These are phyloP conservation scores for Plusia festucae DNA, from an alignment of 2,888 invertebrate species.

Conservation along the genomic window DNA sequence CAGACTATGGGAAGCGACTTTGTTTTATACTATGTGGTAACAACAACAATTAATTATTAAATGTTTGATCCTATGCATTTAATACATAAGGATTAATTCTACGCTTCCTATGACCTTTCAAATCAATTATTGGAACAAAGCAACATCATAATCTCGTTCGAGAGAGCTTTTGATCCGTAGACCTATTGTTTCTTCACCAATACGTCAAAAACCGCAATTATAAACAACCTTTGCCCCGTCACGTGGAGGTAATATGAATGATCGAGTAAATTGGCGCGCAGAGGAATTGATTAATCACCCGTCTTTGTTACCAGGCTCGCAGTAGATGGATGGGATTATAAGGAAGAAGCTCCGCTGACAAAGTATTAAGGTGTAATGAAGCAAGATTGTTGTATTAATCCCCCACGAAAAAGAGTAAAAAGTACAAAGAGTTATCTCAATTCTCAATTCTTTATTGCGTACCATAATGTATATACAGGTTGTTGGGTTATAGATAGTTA, in stretches of 20 bases:
- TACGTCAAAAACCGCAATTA: conserved; percentile 14
- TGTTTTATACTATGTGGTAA: no score
- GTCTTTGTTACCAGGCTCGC: conserved; percentile 10
- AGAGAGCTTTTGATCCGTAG: background rate
- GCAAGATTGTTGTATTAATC: background rate
- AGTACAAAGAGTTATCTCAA: no score
- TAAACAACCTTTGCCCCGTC: conserved; percentile 14
- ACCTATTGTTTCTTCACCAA: background rate
- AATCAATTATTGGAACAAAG: background rate
- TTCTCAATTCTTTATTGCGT: no score
- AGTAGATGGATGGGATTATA: conserved; percentile 22
- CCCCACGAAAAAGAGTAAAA: background rate
- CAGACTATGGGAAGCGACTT: no score
- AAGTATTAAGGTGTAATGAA: background rate
- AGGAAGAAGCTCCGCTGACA: conserved; percentile 2
- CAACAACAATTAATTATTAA: no score
- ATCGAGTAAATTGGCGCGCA: conserved; percentile 5
- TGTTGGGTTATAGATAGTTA: no score
- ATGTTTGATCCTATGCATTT: no score
- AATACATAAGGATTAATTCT: no score
- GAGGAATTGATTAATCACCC: conserved; percentile 36
- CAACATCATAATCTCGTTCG: background rate
- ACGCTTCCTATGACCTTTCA: background rate
- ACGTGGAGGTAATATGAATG: conserved; percentile 10
- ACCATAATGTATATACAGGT: no score